Conservation (phyloP, 1,140 invertebrate genomes). For the Coenobita brevimanus region DNA sequence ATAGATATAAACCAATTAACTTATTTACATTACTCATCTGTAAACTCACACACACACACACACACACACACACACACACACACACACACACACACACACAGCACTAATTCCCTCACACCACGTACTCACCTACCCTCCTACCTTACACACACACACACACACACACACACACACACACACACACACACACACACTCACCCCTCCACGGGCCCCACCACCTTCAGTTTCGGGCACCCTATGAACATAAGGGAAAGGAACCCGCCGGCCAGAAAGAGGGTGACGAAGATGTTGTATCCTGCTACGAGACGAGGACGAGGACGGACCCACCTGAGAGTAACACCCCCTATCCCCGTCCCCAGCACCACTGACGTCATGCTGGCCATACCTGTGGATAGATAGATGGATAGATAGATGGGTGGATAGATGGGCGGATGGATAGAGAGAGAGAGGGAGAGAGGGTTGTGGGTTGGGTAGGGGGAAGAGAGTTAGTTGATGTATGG, state of each 20-base stretch:
- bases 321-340: conserved; percentile 35
- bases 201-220: conserved; percentile 16
- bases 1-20: too few species aligned
- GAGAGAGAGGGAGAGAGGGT: too few species aligned
- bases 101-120: too few species aligned
- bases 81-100: too few species aligned
- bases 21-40: too few species aligned
- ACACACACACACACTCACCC: conserved; percentile 5
- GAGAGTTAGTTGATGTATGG: not conserved
- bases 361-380: conserved; percentile 48
- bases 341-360: conserved; percentile 51
- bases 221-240: conserved; percentile 35
- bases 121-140: too few species aligned
- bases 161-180: too few species aligned
- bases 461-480: not conserved
- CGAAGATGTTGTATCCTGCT: conserved; percentile 55
- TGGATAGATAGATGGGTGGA: not conserved
- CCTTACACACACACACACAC: too few species aligned
- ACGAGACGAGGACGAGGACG: conserved; percentile 37
- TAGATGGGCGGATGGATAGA: not conserved
- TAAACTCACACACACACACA: too few species aligned
- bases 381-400: conserved; percentile 21
- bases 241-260: conserved; percentile 41
- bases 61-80: too few species aligned
- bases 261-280: conserved; percentile 38